Evolutionary conservation across 1,140 invertebrate genomes (phyloP).

Genomic region (Papilio glaucus): DNA sequence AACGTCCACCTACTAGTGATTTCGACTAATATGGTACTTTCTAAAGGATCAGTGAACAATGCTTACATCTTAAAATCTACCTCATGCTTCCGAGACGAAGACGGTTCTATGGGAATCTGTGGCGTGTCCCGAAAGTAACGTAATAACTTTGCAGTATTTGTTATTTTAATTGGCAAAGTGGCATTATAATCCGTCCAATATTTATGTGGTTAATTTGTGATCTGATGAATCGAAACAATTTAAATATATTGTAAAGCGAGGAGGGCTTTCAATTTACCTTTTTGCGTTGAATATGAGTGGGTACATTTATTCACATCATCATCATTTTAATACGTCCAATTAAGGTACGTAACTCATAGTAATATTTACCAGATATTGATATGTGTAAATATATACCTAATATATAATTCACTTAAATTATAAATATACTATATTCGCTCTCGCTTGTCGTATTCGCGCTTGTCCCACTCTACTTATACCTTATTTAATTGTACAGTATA

Average conservation of each 20-base stretch:
- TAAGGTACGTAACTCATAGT: neutral
- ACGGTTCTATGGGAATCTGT: neutral
- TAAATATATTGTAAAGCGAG: neutral
- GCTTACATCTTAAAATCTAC: slow-evolving; percentile 16
- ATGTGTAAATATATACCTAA: neutral
- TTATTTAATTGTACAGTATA: slow-evolving; percentile 27
- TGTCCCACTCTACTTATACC: slow-evolving; percentile 29
- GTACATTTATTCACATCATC: neutral
- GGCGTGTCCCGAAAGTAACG: neutral
- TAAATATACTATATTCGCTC: no score
- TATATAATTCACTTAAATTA: slow-evolving; percentile 6
- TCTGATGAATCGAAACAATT: slow-evolving; percentile 36
- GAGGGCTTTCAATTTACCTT: neutral
- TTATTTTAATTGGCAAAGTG: slow-evolving; percentile 17
- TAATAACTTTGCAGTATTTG: slow-evolving; percentile 25
- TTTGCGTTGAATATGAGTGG: slow-evolving; percentile 16
- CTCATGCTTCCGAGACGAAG: slow-evolving; percentile 18
- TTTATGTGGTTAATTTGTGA: slow-evolving; percentile 32
- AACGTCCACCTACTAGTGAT: slow-evolving; percentile 3
- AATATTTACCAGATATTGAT: neutral
- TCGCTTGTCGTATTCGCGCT: no score
- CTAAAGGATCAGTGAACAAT: slow-evolving; percentile 4
- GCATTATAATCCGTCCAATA: slow-evolving; percentile 34
- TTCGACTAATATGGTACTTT: neutral
- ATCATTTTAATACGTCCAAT: neutral